Evolutionary conservation across 1,140 invertebrate species (phyloP).

Genomic region (Papilio polyxenes): DNA sequence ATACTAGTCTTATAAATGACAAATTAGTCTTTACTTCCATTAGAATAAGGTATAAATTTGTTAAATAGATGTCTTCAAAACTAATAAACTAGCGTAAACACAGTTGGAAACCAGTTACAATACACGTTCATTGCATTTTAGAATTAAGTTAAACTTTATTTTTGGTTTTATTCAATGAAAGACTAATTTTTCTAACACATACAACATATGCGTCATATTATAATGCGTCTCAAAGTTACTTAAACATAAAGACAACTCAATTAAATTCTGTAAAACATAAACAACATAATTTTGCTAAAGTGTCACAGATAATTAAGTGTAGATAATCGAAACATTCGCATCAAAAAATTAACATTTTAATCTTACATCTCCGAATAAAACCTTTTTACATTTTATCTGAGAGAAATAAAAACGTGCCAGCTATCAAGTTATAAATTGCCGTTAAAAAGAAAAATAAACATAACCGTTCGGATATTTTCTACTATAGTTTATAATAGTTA

Average conservation of each 20-base stretch:
- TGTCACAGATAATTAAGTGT: slow-evolving; percentile 29
- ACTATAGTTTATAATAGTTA: slow-evolving; percentile 42
- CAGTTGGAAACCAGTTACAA: neutral
- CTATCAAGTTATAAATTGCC: slow-evolving; percentile 32
- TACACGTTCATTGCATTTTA: slow-evolving; percentile 12
- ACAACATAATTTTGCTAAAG: slow-evolving; percentile 10
- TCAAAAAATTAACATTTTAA: slow-evolving; percentile 30
- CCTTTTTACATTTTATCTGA: slow-evolving; percentile 28
- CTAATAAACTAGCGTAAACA: neutral
- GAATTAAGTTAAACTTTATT: neutral
- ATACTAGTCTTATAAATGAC: neutral
- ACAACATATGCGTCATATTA: too few species aligned
- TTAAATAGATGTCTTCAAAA: neutral
- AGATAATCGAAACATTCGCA: slow-evolving; percentile 12
- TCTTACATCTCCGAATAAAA: slow-evolving; percentile 15
- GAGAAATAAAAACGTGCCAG: slow-evolving; percentile 24
- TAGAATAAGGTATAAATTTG: neutral
- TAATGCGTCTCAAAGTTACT: neutral
- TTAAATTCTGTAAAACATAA: slow-evolving; percentile 4
- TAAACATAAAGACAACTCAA: slow-evolving; percentile 16
- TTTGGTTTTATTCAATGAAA: neutral
- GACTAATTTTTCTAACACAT: neutral
- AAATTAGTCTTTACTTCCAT: neutral
- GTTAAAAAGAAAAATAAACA: slow-evolving; percentile 39
- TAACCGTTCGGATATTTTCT: slow-evolving; percentile 34